Base-by-base conservation (phyloP, 2,888 invertebrate genomes). In the Athetis lepigone region DNA sequence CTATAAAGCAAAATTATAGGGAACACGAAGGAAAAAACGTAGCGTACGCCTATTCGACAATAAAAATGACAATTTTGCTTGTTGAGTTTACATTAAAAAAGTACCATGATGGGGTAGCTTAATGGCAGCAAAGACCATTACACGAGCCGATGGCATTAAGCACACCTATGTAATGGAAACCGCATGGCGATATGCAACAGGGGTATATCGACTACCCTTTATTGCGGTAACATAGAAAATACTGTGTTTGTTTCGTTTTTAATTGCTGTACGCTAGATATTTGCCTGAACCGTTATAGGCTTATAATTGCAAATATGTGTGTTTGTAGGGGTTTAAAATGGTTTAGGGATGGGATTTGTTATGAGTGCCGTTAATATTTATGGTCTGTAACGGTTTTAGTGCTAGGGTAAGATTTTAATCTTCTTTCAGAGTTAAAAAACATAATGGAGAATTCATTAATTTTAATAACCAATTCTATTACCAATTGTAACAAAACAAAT, bases 61-160 rank as follows among this genome's bases (percentile, higher is more conserved):
- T 90, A 89, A 89, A 89, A 91, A 85, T 85, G 87, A 81, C 90
- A 90, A 89, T 92, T 88, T 86, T 84, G 86, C 86, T 88, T 89
- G 90, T 90, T 87, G 88, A 90, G 87, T 89, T 89, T 88, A 86
- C 90, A 90, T 91, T 91, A 86, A 90, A 92, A 77, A 92, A 91
- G 86, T 84, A 81, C 69, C 84, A 81, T 86, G 85, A 82, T 88
- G 87, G 91, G 92, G 92, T 86, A 79, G 80, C 78, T 83, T 93
- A 93, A 94, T 93, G 91, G 92, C 80, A 81, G 84, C 79, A 82
- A 86, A 88, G 89, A 88, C 90, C 90, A 92, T 93, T 92, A 93
- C 83, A 82, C 74, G 79, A 85, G 81, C 88, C 86, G 85, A 88
- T 90, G 89, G 86, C 84, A 86, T 90, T 90, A 91, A 90, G 82